phyloP scores from a whole-genome alignment of 2,888 invertebrate genomes.

The Ferrisia virgata region DNA sequence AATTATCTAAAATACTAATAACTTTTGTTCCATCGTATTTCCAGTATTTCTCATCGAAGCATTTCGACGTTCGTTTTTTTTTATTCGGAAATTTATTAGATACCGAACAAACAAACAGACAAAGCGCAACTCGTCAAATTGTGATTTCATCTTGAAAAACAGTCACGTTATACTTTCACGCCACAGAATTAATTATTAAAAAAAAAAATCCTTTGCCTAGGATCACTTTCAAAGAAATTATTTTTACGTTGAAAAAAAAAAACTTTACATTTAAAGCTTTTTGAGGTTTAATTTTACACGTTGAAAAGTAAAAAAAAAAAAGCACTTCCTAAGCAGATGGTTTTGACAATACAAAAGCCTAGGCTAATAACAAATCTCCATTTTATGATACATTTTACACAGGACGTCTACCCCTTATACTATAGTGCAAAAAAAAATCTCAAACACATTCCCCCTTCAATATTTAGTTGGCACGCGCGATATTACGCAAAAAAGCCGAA shows the following conservation, averaged over 20 bases:
- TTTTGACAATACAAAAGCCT: slow-evolving; percentile 9
- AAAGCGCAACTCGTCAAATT: not conserved
- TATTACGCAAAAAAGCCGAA: not conserved
- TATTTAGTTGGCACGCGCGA: slow-evolving; percentile 11
- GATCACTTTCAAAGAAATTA: not conserved
- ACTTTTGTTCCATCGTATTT: not conserved
- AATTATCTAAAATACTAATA: not conserved
- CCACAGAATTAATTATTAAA: not conserved
- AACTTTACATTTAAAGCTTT: not conserved
- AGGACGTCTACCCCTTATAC: not conserved
- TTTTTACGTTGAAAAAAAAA: not conserved
- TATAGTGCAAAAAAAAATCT: not conserved
- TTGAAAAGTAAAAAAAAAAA: not conserved
- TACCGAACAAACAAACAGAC: not conserved
- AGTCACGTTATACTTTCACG: not conserved
- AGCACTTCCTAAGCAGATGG: slow-evolving; percentile 14
- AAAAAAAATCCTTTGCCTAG: not conserved
- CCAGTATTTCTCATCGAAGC: not conserved
- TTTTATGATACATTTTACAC: slow-evolving; percentile 23
- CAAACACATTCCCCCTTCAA: slow-evolving; percentile 9
- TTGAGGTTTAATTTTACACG: not conserved
- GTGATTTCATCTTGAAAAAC: not conserved
- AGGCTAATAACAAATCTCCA: slow-evolving; percentile 26
- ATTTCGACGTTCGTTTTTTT: not conserved
- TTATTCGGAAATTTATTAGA: not conserved